phyloP scores from a whole-genome alignment of 1,140 invertebrate genomes.

The Bombus picipes region DNA sequence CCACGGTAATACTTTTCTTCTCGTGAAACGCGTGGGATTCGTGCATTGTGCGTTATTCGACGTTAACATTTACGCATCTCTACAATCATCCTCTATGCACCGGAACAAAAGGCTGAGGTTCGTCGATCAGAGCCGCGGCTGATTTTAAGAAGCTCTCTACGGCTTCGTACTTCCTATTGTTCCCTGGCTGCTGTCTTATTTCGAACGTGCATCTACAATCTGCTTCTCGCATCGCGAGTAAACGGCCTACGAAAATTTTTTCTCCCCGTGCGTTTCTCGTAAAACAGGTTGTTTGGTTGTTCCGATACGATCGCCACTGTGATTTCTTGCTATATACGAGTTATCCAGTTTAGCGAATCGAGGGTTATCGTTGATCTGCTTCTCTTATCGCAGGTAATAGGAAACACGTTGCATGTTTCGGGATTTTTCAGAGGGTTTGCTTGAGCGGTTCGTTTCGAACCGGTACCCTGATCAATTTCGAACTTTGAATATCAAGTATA shows the following conservation, averaged over 20 bases:
- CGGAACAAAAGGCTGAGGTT: constrained; percentile 9
- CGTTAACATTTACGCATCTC: constrained; percentile 29
- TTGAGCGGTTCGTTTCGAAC: background rate
- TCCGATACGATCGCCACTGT: constrained; percentile 1
- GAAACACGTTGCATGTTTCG: background rate
- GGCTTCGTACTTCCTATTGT: constrained; percentile 21
- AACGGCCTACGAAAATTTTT: constrained; percentile 6
- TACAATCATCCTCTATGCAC: constrained; percentile 13
- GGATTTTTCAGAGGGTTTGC: background rate
- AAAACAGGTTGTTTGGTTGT: constrained; percentile 15
- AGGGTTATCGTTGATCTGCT: constrained; percentile 2
- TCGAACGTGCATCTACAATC: constrained; percentile 8
- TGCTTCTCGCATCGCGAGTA: constrained; percentile 18
- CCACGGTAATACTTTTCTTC: background rate
- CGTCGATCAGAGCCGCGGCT: background rate
- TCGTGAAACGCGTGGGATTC: background rate
- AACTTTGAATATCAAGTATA: background rate
- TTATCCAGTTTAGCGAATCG: background rate
- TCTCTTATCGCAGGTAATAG: constrained; percentile 14
- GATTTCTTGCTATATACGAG: background rate
- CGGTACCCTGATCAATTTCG: background rate
- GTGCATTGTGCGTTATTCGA: background rate
- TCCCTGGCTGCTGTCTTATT: constrained; percentile 8
- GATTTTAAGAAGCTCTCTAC: constrained; percentile 34
- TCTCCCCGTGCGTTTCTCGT: background rate